Base-by-base conservation (phyloP, 2,888 invertebrate species). In the Allacma fusca region DNA sequence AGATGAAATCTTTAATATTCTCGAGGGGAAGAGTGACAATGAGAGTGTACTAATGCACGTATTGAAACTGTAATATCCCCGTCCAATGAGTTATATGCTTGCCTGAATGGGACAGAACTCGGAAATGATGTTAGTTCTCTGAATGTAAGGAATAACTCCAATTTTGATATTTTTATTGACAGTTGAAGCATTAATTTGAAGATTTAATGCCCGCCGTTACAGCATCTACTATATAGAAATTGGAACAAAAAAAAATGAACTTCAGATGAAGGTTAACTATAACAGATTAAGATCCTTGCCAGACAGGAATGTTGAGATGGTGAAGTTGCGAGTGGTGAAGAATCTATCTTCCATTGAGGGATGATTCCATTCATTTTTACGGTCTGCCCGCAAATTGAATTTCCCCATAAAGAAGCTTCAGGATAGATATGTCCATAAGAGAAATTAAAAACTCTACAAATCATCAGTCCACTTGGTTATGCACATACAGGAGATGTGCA, bases 361-460 rank as follows among this genome's bases (percentile, higher is more conserved):
- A 28, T 28, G 24, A 65, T 28, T 65, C 24, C 65, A 65, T 65
- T 65, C 65, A 65, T 65, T 65, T 65, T 26, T 28, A 65, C 65
- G 28, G 26, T 65, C 65, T 24, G 65, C 28, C 65, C 65, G 65
- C 28, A 65, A 65, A 65, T 65, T 65, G 65, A 65, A 65, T 65
- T 65, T 24, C 26, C 29, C n/a, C 29, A 26, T 65, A 65, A 65
- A 65, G 65, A 29, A 65, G 65, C 65, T 65, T 65, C 19, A 65
- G 65, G 65, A 65, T 26, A n/a, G n/a, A 50, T 50, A 28, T 24
- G 65, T 65, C 29, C 65, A 65, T 65, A 28, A 28, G 29, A 29
- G 24, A 26, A 29, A 65, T 19, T 19, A 29, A 65, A 65, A 28
- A 26, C 9, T 65, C 29, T 65, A 65, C 65, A 65, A 65, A 65